These are phyloP conservation scores for Anagyrus pseudococci DNA, from an alignment of 2,888 invertebrate genomes.

Conservation along the genomic window DNA sequence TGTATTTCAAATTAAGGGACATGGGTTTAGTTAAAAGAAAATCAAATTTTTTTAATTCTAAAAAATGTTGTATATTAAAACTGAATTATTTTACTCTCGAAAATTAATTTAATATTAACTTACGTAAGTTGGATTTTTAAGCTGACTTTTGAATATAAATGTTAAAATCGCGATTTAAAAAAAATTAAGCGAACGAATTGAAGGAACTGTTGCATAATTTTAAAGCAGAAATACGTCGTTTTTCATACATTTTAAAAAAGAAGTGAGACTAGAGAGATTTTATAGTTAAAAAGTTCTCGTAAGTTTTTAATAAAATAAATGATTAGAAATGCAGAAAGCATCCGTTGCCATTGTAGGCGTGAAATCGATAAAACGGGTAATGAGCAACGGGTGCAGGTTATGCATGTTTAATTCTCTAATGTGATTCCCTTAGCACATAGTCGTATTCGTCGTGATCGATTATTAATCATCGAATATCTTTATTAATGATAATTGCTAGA, in stretches of 20 bases:
- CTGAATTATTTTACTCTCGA: too few species aligned
- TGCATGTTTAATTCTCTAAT: conserved; percentile 32
- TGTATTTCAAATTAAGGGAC: too few species aligned
- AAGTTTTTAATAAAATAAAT: conserved; percentile 16
- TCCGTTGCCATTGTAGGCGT: conserved; percentile 19
- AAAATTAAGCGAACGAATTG: conserved; percentile 16
- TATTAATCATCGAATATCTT: conserved; percentile 32
- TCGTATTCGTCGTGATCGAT: conserved; percentile 30
- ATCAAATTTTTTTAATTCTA: too few species aligned
- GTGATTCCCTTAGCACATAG: conserved; percentile 37
- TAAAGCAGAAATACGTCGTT: conserved; percentile 8
- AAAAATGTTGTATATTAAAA: too few species aligned
- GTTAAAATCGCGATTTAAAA: conserved; percentile 6
- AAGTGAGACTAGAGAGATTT: conserved; percentile 28
- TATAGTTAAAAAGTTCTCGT: conserved; percentile 15
- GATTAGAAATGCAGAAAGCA: conserved; percentile 14
- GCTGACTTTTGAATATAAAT: conserved; percentile 21
- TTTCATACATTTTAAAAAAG: conserved; percentile 14
- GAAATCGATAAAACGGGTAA: conserved; percentile 18
- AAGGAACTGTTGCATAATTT: conserved; percentile 26
- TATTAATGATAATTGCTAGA: conserved; percentile 12
- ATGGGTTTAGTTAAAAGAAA: too few species aligned
- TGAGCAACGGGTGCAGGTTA: conserved; percentile 26
- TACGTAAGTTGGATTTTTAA: too few species aligned
- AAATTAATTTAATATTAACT: too few species aligned